phyloP scores from a whole-genome alignment of 2,797 vertebrate species.

The Amblyopsis hoosieri region DNA sequence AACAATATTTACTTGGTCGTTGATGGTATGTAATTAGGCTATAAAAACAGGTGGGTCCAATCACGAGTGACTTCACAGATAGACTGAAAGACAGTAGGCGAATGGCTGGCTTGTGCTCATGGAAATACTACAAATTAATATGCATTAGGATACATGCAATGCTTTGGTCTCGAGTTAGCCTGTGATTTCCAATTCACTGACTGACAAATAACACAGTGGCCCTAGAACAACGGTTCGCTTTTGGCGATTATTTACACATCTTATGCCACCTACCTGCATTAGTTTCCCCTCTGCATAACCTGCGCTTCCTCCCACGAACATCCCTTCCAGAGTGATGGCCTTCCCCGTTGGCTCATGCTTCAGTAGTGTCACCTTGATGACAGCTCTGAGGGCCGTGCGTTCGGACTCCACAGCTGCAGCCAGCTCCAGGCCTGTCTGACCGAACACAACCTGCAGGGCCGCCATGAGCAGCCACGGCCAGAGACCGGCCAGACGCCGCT shows the following conservation, averaged over 20 bases:
- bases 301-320: conserved; percentile 88
- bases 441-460: conserved; percentile 88
- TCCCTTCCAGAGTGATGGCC: conserved; percentile 87
- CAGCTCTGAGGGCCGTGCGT: conserved; percentile 84
- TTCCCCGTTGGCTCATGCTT: conserved; percentile 84
- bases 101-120: background rate
- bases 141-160: background rate
- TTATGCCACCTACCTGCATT: conserved; percentile 85
- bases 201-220: background rate
- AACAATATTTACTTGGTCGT: conserved; percentile 27
- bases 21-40: conserved; percentile 31
- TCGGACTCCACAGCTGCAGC: conserved; percentile 83
- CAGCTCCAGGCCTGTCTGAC: conserved; percentile 82
- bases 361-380: conserved; percentile 90
- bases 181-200: background rate
- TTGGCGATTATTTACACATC: background rate
- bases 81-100: conserved; percentile 2
- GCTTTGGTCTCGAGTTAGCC: background rate
- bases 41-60: conserved; percentile 19
- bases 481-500: conserved; percentile 87
- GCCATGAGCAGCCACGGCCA: conserved; percentile 93
- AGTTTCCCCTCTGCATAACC: conserved; percentile 91
- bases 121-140: conserved; percentile 5
- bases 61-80: conserved; percentile 11
- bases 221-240: background rate